Evolutionary conservation across 2,113 vertebrate genomes (phyloP).

Genomic region (Mus spicilegus): DNA sequence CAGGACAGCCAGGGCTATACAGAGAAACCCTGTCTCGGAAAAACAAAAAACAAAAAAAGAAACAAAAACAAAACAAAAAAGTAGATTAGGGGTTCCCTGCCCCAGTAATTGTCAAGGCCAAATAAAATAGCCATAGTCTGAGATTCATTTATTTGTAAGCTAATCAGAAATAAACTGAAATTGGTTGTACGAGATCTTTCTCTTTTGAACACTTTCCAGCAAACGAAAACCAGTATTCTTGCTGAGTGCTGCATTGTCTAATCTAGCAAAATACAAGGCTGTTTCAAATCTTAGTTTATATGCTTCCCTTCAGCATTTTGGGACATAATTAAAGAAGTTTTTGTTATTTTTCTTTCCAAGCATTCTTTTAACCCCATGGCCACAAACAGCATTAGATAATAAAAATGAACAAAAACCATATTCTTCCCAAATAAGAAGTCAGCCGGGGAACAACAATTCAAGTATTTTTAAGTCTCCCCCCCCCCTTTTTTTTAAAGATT

Average conservation of each 20-base stretch:
- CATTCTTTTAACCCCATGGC: neutral
- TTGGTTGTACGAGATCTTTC: neutral
- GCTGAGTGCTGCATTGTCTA: neutral
- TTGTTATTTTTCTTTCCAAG: slow-evolving; percentile 22
- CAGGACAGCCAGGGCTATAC: no score
- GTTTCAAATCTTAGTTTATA: neutral
- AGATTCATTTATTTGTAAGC: no score
- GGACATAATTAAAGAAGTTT: neutral
- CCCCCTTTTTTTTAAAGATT: no score
- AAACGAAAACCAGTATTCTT: neutral
- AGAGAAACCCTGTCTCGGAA: no score
- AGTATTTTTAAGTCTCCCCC: neutral
- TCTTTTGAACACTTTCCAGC: neutral
- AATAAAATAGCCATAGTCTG: no score
- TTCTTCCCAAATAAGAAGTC: neutral
- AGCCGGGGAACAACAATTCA: neutral
- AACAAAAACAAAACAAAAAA: no score
- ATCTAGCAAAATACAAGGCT: neutral
- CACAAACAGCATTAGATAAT: neutral
- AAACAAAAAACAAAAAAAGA: no score
- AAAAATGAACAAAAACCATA: neutral
- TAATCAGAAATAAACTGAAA: no score
- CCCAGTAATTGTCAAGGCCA: no score
- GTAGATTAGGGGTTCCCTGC: no score
- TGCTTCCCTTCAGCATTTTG: neutral